Evolutionary conservation across 2,797 vertebrate genomes (phyloP), one percentile per base, ranked within the genome.

Genomic region (Anguilla pacifica): DNA sequence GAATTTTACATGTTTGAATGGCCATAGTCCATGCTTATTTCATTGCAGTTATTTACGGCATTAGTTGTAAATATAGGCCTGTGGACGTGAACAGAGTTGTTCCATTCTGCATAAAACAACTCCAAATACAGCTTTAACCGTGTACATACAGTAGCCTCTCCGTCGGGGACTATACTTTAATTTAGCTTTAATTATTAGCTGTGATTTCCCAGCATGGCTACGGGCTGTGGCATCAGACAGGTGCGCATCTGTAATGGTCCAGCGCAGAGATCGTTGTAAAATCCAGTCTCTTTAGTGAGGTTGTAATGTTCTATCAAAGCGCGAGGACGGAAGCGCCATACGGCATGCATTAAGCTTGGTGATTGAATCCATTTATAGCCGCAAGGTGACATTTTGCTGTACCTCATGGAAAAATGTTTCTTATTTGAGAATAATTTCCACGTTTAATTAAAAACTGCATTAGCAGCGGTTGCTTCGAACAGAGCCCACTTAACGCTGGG

Each of bases 401-500:
- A 74, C 85, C 70, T 86, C 25, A 49, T 70, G 39, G 85, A 74
- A 72, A 51, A 28, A 6, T 28, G 28, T 7, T 85, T 17, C 19
- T 61, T 43, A 85, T 31, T 85, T 74, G 49, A 74, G 84, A 25
- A 11, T 86, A 74, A 86, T 86, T 86, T 70, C 67, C 85, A 43
- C n/a, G 25, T 74, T 72, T 86, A 72, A 86, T 86, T 86, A 86
- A 53, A 72, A 86, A 72, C 64, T 25, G 59, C 85, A 86, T 86
- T 72, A 72, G 85, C 85, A 13, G 39, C 43, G 25, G 43, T 3
- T 22, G 64, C 46, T 53, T 70, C 17, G 11, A 51, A 31, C n/a
- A 43, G 49, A 86, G 51, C 7, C 25, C 46, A 74, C 61, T 86
- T 72, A 72, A 22, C 9, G 35, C 53, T 25, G 11, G n/a, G 25